A percentile compares a stretch with the other conserved stretches of the same genome.
These are phyloP conservation scores for Nymphicus hollandicus DNA, from an alignment of 2,113 vertebrate species.

Conservation along the genomic window DNA sequence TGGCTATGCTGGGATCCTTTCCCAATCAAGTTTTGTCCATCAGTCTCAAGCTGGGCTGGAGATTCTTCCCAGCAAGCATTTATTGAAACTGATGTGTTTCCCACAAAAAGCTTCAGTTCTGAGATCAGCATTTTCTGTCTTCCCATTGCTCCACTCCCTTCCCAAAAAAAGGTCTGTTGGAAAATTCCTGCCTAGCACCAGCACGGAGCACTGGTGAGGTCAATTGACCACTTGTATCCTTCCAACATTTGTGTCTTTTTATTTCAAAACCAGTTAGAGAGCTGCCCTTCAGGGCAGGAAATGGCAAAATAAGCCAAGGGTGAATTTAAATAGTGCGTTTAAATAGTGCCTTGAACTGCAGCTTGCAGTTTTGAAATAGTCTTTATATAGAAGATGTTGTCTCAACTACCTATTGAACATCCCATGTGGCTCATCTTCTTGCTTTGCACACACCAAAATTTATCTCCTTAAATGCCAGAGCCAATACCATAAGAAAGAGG, in stretches of 20 bases:
- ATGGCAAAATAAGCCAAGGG: conserved; percentile 30
- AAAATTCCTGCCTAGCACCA: conserved; percentile 5
- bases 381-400: conserved; percentile 44
- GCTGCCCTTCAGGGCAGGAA: conserved; percentile 44
- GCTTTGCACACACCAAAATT: neutral
- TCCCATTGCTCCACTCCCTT: neutral
- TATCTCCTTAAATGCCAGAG: neutral
- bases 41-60: neutral
- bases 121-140: neutral
- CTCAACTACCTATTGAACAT: conserved; percentile 1
- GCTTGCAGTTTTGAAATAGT: conserved; percentile 37
- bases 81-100: neutral
- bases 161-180: neutral
- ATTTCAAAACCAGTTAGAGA: conserved; percentile 35
- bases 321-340: conserved; percentile 26
- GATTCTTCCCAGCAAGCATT: neutral
- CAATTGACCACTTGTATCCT: neutral
- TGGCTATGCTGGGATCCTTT: neutral
- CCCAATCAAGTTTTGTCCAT: neutral
- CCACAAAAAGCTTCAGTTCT: neutral
- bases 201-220: neutral
- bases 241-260: neutral
- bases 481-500: neutral
- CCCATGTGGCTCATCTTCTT: neutral
- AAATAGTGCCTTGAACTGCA: conserved; percentile 4